Evolutionary conservation across 2,797 vertebrate genomes (phyloP).

Genomic region (Microctenopoma steveboyesi): DNA sequence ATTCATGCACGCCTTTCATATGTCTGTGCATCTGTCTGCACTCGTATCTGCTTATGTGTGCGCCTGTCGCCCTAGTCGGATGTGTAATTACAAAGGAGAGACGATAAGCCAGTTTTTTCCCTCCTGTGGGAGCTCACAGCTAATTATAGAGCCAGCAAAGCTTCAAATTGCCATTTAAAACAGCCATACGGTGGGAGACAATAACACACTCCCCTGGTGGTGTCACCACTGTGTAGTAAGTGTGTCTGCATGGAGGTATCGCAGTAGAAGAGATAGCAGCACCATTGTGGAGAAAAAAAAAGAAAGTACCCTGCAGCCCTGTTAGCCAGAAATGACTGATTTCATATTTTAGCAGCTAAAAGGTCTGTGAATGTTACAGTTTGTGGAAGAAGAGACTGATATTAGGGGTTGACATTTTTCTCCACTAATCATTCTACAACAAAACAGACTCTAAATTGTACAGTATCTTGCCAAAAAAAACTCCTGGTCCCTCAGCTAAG

Average conservation of each 20-base stretch:
- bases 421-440: not conserved
- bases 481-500: constrained; percentile 16
- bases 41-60: constrained; percentile 47
- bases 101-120: constrained; percentile 77
- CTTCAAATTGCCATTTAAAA: constrained; percentile 87
- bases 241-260: constrained; percentile 60
- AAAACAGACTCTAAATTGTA: constrained; percentile 14
- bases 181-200: constrained; percentile 84
- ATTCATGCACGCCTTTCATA: constrained; percentile 32
- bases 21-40: constrained; percentile 62
- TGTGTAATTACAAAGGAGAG: constrained; percentile 84
- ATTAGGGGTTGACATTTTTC: not conserved
- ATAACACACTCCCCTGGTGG: constrained; percentile 79
- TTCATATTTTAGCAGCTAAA: constrained; percentile 42
- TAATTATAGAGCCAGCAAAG: constrained; percentile 86
- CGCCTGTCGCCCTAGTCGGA: constrained; percentile 62
- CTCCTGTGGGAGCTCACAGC: constrained; percentile 82
- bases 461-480: constrained; percentile 25
- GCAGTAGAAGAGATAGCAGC: constrained; percentile 25
- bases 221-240: constrained; percentile 61
- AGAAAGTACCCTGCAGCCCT: constrained; percentile 23
- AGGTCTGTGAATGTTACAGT: constrained; percentile 21
- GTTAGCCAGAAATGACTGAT: constrained; percentile 48
- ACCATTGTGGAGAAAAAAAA: not conserved
- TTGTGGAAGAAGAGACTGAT: constrained; percentile 6